A percentile compares a stretch with the other conserved stretches of the same genome.
Conservation (phyloP, 2,797 vertebrate genomes). For the Tenualosa thibaudeaui region DNA sequence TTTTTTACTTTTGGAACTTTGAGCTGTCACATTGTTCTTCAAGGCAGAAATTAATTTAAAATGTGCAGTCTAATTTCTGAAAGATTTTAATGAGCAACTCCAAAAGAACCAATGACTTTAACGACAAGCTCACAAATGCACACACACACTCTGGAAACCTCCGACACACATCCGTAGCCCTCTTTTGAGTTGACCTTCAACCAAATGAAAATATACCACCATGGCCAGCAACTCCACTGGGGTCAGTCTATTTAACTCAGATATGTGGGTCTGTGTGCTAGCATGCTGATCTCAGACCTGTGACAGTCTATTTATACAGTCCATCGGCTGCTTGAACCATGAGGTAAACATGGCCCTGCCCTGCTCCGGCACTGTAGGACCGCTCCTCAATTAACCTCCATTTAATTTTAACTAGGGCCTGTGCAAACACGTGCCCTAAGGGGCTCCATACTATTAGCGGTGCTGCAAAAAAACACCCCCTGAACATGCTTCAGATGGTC, state of each 20-base stretch:
- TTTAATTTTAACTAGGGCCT: constrained; percentile 40
- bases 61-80: not conserved
- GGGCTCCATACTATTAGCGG: constrained; percentile 19
- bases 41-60: not conserved
- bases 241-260: constrained; percentile 21
- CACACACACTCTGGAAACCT: not conserved
- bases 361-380: constrained; percentile 22
- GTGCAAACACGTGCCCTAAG: constrained; percentile 14
- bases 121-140: not conserved
- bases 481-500: not conserved
- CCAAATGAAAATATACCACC: constrained; percentile 18
- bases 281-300: constrained; percentile 19
- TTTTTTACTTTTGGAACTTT: not conserved
- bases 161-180: not conserved
- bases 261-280: constrained; percentile 25
- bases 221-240: not conserved
- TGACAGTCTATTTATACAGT: constrained; percentile 32
- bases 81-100: not conserved
- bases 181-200: not conserved
- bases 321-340: not conserved
- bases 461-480: not conserved
- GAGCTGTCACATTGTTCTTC: not conserved
- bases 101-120: not conserved
- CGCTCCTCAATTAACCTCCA: constrained; percentile 40
- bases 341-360: constrained; percentile 11